Evolutionary conservation across 2,888 invertebrate species (phyloP).

Genomic region (Schrankia costaestrigalis): DNA sequence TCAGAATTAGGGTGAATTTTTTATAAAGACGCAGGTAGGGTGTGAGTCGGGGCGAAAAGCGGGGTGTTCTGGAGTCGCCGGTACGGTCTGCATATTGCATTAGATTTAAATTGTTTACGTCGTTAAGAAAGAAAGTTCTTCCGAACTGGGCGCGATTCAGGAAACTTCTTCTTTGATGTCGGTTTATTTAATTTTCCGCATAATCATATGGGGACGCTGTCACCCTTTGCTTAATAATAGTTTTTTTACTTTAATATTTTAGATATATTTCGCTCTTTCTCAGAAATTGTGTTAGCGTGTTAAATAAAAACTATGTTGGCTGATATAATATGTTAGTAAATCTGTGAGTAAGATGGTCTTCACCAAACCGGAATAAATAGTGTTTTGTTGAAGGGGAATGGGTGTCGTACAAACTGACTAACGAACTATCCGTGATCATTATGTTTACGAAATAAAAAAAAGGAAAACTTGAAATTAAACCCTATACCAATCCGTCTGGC

Average conservation of each 20-base stretch:
- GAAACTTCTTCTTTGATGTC: slow-evolving; percentile 42
- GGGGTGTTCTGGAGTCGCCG: slow-evolving; percentile 46
- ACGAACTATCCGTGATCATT: no score
- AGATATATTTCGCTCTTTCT: no score
- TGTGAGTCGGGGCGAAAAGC: slow-evolving; percentile 33
- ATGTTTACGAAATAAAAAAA: no score
- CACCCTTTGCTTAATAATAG: slow-evolving; percentile 7
- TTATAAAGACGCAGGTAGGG: slow-evolving; percentile 61
- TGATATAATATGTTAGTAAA: no score
- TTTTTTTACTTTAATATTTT: neutral
- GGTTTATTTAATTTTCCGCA: slow-evolving; percentile 48
- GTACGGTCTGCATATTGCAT: slow-evolving; percentile 73
- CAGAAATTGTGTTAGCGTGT: no score
- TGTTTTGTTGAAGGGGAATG: no score
- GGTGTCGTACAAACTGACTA: no score
- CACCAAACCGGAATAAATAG: no score
- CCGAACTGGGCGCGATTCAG: slow-evolving; percentile 49
- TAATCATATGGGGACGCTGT: slow-evolving; percentile 37
- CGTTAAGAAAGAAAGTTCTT: slow-evolving; percentile 74
- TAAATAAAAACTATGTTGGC: no score
- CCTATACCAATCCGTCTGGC: no score
- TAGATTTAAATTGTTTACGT: slow-evolving; percentile 79
- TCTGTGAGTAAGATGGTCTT: no score
- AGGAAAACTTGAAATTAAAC: no score
- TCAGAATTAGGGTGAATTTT: slow-evolving; percentile 64